Conservation (phyloP, 1,140 invertebrate genomes). For the Idris sp. region DNA sequence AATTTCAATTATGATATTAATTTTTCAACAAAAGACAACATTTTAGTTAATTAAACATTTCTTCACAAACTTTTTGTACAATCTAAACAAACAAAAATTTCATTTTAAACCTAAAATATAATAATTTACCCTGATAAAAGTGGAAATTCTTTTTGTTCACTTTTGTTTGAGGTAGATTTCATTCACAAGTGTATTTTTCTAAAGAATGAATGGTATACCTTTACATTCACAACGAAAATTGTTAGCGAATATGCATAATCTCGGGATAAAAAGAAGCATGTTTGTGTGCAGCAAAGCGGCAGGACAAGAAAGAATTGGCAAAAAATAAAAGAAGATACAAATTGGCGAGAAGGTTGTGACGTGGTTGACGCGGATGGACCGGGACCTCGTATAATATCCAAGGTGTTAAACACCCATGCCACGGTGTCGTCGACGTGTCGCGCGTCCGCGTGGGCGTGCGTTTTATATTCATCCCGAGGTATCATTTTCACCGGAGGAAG, state of each 20-base stretch:
- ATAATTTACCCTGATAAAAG: no score
- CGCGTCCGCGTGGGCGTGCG: conserved; percentile 68
- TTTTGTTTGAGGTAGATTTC: no score
- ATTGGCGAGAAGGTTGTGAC: conserved; percentile 16
- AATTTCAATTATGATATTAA: no score
- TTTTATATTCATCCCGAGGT: conserved; percentile 72
- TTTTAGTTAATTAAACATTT: no score
- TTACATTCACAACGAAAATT: conserved; percentile 30
- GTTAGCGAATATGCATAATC: conserved; percentile 41
- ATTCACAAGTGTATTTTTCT: conserved; percentile 1
- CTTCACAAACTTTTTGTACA: no score
- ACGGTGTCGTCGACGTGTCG: conserved; percentile 64
- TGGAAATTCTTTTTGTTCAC: no score
- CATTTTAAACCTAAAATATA: no score
- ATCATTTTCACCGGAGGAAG: conserved; percentile 72
- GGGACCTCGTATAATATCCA: conserved; percentile 73
- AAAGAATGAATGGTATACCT: conserved; percentile 12
- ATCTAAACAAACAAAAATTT: no score
- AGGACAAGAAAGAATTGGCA: conserved; percentile 23
- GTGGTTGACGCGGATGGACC: conserved; percentile 53
- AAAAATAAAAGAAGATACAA: conserved; percentile 29
- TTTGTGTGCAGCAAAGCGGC: no score
- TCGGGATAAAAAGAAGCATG: conserved; percentile 38
- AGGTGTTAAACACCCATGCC: conserved; percentile 67
- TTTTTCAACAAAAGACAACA: no score